phyloP scores from a whole-genome alignment of 2,888 invertebrate genomes.

The Sphaerophoria taeniata region DNA sequence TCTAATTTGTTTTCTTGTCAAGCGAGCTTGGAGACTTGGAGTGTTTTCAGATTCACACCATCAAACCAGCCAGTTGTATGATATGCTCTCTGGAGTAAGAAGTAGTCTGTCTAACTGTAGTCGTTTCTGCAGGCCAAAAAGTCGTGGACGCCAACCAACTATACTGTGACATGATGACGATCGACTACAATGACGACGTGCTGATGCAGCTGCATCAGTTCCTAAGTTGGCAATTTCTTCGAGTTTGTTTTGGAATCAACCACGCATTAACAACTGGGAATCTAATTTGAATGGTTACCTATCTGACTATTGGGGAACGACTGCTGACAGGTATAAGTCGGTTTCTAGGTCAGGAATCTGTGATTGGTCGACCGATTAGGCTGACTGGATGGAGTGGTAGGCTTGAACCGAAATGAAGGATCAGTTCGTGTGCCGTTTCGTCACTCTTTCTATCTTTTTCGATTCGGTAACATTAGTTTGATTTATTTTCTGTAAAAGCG shows the following conservation, averaged over 20 bases:
- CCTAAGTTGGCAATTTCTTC: conserved; percentile 29
- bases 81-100: neutral
- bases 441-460: conserved; percentile 1
- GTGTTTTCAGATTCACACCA: conserved; percentile 52
- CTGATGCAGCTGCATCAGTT: conserved; percentile 37
- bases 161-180: neutral
- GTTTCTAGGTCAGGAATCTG: conserved; percentile 59
- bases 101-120: conserved; percentile 53
- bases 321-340: conserved; percentile 55
- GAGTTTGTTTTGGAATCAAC: neutral
- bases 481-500: conserved; percentile 10
- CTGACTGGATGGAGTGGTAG: neutral
- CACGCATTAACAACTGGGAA: conserved; percentile 44
- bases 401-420: neutral
- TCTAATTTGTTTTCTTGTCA: conserved; percentile 74
- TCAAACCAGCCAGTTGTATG: neutral
- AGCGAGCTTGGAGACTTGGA: conserved; percentile 42
- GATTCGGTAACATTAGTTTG: conserved; percentile 10
- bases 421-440: conserved; percentile 28
- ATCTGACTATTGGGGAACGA: conserved; percentile 25
- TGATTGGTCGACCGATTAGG: conserved; percentile 43
- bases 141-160: conserved; percentile 22
- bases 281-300: conserved; percentile 48
- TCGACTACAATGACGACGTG: conserved; percentile 7
- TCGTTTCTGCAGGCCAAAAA: conserved; percentile 54